Conservation (phyloP, 35 echinoderm and acorn worm species). For the Heliocidaris tuberculata region DNA sequence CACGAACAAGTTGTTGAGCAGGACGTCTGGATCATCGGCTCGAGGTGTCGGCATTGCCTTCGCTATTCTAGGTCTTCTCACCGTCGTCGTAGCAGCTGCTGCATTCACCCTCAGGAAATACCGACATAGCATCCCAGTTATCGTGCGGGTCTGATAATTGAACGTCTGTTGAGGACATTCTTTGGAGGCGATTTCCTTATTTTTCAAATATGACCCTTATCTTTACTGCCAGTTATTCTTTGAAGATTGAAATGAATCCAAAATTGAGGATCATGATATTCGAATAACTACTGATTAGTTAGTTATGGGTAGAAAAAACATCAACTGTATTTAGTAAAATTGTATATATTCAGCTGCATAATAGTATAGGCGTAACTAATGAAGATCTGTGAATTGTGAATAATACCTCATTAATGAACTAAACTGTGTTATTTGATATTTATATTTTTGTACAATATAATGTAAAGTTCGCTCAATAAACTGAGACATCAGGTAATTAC, state of each 20-base stretch:
- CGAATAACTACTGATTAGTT: not conserved
- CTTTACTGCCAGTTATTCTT: not conserved
- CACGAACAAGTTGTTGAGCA: not conserved
- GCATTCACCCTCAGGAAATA: not conserved
- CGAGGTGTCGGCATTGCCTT: constrained; percentile 29
- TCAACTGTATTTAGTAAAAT: not conserved
- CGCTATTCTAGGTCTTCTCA: not conserved
- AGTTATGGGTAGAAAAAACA: not conserved
- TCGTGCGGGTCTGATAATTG: not conserved
- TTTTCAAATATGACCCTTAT: not conserved
- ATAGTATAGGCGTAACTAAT: not conserved
- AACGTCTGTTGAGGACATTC: not conserved
- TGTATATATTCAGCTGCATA: not conserved
- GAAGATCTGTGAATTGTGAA: not conserved
- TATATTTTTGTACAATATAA: not conserved
- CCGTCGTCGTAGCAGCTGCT: not conserved
- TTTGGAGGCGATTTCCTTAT: not conserved
- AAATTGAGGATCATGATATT: not conserved
- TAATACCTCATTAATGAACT: not conserved
- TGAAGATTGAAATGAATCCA: not conserved
- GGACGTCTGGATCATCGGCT: not conserved
- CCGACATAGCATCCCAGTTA: constrained; percentile 14
- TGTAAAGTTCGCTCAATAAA: not conserved
- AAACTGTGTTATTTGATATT: not conserved
- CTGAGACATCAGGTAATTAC: not conserved